Conservation (phyloP, 2,888 invertebrate species). For the Zygothrica quintamaculata region DNA sequence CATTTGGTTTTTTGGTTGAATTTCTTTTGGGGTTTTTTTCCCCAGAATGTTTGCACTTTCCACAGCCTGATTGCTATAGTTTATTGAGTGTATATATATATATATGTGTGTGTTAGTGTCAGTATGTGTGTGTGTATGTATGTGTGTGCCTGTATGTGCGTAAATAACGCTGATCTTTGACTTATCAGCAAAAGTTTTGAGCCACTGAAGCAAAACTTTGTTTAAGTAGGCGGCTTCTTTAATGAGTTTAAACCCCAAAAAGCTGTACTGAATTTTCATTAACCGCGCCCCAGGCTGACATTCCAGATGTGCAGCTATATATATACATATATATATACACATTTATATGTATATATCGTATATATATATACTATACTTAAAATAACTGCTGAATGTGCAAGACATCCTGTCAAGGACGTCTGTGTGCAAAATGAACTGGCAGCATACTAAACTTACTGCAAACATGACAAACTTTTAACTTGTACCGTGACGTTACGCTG, state of each 20-base stretch:
- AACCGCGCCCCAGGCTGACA: slow-evolving; percentile 29
- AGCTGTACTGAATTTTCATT: slow-evolving; percentile 53
- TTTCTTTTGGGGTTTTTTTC: slow-evolving; percentile 27
- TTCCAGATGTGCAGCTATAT: slow-evolving; percentile 26
- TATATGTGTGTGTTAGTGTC: background rate
- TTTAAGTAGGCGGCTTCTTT: slow-evolving; percentile 43
- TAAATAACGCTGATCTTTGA: slow-evolving; percentile 64
- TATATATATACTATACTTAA: background rate
- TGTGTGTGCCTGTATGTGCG: slow-evolving; percentile 30
- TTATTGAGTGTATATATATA: slow-evolving; percentile 4
- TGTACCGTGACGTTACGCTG: slow-evolving; percentile 51
- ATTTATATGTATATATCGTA: too few relatives aligned
- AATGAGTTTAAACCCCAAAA: slow-evolving; percentile 49
- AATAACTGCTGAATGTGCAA: slow-evolving; percentile 1
- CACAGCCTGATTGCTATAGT: slow-evolving; percentile 48
- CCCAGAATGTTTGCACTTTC: slow-evolving; percentile 42
- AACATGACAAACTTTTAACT: slow-evolving; percentile 73
- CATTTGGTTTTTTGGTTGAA: slow-evolving; percentile 25
- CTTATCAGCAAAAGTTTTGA: slow-evolving; percentile 57
- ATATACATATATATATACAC: background rate
- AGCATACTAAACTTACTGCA: slow-evolving; percentile 53
- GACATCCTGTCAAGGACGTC: slow-evolving; percentile 68
- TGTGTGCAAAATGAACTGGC: slow-evolving; percentile 62
- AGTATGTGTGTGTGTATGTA: slow-evolving; percentile 14
- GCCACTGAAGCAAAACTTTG: slow-evolving; percentile 52